Base-by-base conservation (phyloP, 2,113 vertebrate species). In the Tachysurus vachellii region DNA sequence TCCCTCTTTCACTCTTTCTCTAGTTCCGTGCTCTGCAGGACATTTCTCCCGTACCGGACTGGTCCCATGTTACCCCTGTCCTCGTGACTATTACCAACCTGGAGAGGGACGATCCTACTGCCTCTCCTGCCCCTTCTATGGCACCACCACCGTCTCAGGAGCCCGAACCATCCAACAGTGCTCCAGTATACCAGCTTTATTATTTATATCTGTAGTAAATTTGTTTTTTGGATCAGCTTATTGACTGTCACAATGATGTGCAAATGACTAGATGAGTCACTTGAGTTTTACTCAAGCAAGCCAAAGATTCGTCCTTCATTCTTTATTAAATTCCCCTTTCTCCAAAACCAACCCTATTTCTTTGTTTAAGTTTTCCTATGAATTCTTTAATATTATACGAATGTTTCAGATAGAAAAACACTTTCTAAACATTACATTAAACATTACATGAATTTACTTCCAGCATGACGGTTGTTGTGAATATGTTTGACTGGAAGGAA, bases 21-120 rank as follows among this genome's bases (percentile, higher is more conserved):
- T 92, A 99, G 98, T 97, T 11, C 97, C 97, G 0, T 99, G 98
- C 92, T 93, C 95, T 6, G 92, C 96, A 5, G 98, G 98, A 50
- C 95, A 99, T 87, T 98, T 99, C 93, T 99, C 98, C 68, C 97
- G 98, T 10, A 97, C 97, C 21, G 98, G 98, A n/a, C 94, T 99
- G 93, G 95, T 95, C 77, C 97, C 98, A 5, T 99, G 98, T 90
- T 96, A 99, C 91, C 97, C 97, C 0, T 99, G 98, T 90, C 98
- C 98, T 76, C 96, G 94, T 88, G 98, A 99, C 92, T 99, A 99
- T 92, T 99, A 99, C 91, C 98, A 99, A 0, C 98, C 98, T 7
- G 94, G 97, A 1, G 92, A 95, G 0, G 98, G 98, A 3, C 98
- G 97, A 88, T 99, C 98, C 73, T 99, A 97, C 93, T 99, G 98